Evolutionary conservation across 1,140 invertebrate genomes (phyloP).

Genomic region (Tetragonula clypearis): DNA sequence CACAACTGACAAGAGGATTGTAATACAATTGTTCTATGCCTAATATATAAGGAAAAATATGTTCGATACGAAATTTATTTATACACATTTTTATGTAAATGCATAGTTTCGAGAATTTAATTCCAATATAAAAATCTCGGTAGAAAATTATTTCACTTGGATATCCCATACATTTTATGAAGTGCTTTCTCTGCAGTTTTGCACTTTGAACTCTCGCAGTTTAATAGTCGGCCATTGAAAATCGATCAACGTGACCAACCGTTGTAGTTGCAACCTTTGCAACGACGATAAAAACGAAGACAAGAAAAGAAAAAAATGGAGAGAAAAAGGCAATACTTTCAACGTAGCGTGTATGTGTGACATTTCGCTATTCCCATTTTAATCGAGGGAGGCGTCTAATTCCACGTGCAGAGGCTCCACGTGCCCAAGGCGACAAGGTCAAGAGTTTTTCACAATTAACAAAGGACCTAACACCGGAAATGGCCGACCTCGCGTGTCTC

Average conservation of each 20-base stretch:
- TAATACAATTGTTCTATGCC: too few relatives aligned
- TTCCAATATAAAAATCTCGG: too few relatives aligned
- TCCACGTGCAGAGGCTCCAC: too few relatives aligned
- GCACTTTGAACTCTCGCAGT: neutral
- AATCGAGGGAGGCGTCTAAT: neutral
- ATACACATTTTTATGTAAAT: too few relatives aligned
- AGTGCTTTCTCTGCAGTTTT: neutral
- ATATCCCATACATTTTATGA: neutral
- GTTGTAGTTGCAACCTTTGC: neutral
- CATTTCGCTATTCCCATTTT: neutral
- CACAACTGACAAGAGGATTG: too few relatives aligned
- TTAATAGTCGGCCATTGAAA: neutral
- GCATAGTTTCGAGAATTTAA: too few relatives aligned
- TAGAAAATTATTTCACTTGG: neutral
- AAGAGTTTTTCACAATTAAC: slow-evolving; percentile 27
- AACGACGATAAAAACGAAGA: too few relatives aligned
- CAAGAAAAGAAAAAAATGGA: neutral
- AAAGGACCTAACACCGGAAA: slow-evolving; percentile 14
- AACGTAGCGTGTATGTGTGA: neutral
- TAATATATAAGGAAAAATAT: too few relatives aligned
- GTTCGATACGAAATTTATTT: too few relatives aligned
- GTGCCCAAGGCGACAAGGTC: slow-evolving; percentile 17
- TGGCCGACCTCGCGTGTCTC: neutral
- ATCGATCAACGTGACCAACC: neutral
- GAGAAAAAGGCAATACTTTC: neutral